Base-by-base conservation (phyloP, 2,888 invertebrate species). In the Drosophila lacicola region DNA sequence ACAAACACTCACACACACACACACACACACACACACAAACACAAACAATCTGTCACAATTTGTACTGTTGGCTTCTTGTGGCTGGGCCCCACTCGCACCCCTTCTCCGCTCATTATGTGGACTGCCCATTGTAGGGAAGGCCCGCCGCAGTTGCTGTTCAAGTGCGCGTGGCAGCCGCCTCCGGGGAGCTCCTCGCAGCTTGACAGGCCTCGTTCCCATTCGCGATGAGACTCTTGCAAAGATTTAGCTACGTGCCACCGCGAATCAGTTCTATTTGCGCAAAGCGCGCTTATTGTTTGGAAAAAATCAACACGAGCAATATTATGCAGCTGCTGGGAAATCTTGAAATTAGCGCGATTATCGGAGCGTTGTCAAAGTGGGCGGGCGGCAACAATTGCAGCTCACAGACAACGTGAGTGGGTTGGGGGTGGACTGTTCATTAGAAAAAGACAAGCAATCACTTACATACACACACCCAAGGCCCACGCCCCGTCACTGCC, bases 291-390 rank as follows among this genome's bases (percentile, higher is more conserved):
- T 85, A 85, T 85, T 85, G 85, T 85, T 89, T 75, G 85, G 85
- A 85, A 85, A 29, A 88, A 85, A 89, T 89, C 84, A 85, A 70
- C 45, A 66, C 36, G 46, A 41, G 25, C 58, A 39, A 81, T 29
- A 29, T 29, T 29, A 77, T 84, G 85, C 89, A 89, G 36, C 74
- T 86, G 88, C 75, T 90, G 91, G 91, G 91, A 91, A 91, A 91
- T 91, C 90, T 91, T 91, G 90, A 90, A 91, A 91, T 91, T 91
- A 91, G 91, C 91, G 90, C 90, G 90, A 91, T 91, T 91, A 91
- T 90, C 89, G 88, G 82, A 85, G 85, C 85, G 89, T 85, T 85
- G 88, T 80, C 67, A 78, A 29, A 86, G 83, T 70, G 87, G 78
- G 74, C 74, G 76, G 29, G 61, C 58, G 69, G 66, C 70, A 72